Conservation (phyloP, 2,797 vertebrate genomes). For the Danio aesculapii region DNA sequence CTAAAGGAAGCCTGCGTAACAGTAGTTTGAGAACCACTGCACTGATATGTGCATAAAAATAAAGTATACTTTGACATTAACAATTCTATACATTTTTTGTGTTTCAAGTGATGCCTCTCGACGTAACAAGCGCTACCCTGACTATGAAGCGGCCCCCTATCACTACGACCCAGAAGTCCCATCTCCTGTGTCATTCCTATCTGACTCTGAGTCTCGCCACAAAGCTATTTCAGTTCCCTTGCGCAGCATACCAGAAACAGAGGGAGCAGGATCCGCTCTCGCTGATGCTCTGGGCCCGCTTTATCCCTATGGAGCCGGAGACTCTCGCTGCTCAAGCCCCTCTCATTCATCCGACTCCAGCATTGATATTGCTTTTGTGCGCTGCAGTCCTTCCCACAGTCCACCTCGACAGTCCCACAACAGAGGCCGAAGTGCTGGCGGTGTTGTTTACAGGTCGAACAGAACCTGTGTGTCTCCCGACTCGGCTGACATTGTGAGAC, state of each 20-base stretch:
- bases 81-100: not conserved
- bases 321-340: conserved; percentile 81
- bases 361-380: conserved; percentile 93
- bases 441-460: conserved; percentile 74
- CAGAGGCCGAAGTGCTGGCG: conserved; percentile 60
- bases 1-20: no score
- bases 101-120: conserved; percentile 84
- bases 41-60: no score
- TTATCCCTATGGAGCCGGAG: conserved; percentile 67
- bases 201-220: conserved; percentile 83
- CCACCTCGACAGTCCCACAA: conserved; percentile 80
- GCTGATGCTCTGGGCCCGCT: conserved; percentile 81
- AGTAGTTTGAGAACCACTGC: no score
- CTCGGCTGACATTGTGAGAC: conserved; percentile 78
- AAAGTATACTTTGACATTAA: no score
- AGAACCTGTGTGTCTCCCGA: conserved; percentile 75
- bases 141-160: conserved; percentile 84
- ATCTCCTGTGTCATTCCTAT: conserved; percentile 75
- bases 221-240: conserved; percentile 80
- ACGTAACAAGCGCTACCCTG: conserved; percentile 83
- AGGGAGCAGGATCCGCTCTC: conserved; percentile 78
- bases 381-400: conserved; percentile 77
- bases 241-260: conserved; percentile 89
- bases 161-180: conserved; percentile 77
- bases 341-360: conserved; percentile 93